A percentile compares a stretch with the other conserved stretches of the same genome.
Conservation (phyloP, 2,113 vertebrate genomes). For the Lipotes vexillifer region DNA sequence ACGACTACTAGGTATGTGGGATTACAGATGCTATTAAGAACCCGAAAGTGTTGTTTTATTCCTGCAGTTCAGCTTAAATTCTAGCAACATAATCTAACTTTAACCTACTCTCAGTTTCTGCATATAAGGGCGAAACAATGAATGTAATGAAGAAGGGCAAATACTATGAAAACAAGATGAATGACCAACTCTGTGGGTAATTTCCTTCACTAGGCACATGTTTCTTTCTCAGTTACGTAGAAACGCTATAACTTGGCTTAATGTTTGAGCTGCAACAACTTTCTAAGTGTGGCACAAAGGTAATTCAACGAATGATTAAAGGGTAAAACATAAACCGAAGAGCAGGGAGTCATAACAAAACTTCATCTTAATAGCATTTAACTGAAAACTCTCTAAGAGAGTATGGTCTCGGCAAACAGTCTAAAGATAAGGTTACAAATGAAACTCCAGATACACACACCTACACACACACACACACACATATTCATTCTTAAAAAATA, state of each 20-base stretch:
- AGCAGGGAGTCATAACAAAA: background rate
- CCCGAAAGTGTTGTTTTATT: background rate
- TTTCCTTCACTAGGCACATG: background rate
- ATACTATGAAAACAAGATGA: background rate
- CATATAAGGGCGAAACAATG: background rate
- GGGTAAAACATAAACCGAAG: background rate
- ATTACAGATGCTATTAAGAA: background rate
- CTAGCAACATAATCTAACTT: conserved; percentile 23
- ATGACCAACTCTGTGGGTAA: conserved; percentile 1
- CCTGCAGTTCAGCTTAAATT: background rate
- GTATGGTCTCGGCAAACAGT: background rate
- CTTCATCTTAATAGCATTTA: background rate
- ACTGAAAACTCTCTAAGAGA: conserved; percentile 34
- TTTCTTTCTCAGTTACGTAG: background rate
- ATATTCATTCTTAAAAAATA: background rate
- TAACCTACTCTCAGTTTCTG: conserved; percentile 2
- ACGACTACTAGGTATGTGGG: background rate
- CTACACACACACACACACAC: no score
- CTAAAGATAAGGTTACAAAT: background rate
- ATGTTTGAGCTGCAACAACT: background rate
- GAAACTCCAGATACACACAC: background rate
- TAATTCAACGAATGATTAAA: conserved; percentile 14
- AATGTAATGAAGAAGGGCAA: background rate
- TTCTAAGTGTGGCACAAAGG: conserved; percentile 30
- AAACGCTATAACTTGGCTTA: conserved; percentile 3